Base-by-base conservation (phyloP, 1,140 invertebrate genomes). In the Atopsyche davidsoni region DNA sequence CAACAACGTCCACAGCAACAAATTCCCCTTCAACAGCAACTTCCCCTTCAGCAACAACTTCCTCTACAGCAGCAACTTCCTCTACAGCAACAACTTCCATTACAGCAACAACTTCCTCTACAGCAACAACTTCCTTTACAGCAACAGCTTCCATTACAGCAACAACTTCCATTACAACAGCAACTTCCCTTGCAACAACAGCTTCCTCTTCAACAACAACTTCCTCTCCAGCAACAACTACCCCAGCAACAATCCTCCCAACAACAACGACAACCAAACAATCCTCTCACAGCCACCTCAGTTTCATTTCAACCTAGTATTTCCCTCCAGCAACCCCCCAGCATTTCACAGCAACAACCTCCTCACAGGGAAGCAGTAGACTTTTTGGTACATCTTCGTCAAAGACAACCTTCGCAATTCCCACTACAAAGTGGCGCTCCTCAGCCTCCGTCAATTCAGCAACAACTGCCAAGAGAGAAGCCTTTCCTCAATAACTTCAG, bases 241-340 rank as follows among this genome's bases (percentile, higher is more conserved):
- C 61, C 67, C 17, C n/a, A n/a, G n/a, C n/a, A n/a, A n/a, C n/a
- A n/a, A n/a, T n/a, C n/a, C 13, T 24, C 25, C 7, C 19, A 17
- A 3, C 59, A 67, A 42, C 60, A 62, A 18, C 50, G 23, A 45
- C 25, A 24, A 32, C 32, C 22, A 39, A 46, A 47, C 18, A 47
- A 39, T 14, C 2, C 3, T 47, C 23, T 51, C 25, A 24, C 4
- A 35, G 22, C 43, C 16, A 43, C 46, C 17, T 43, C 46, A n/a
- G 53, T 78, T 22, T 63, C 70, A 13, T 67, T 79, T 43, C 70
- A 74, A 57, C 68, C 70, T 2, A 78, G 75, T 55, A 60, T 79
- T 42, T 60, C 68, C 21, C 60, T 75, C 31, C 68, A 66, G 44
- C 59, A 69, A 34, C 55, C 55, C 44, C 46, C 53, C 14, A 44